phyloP scores from a whole-genome alignment of 2,888 invertebrate species.

The Agonum fuliginosum region DNA sequence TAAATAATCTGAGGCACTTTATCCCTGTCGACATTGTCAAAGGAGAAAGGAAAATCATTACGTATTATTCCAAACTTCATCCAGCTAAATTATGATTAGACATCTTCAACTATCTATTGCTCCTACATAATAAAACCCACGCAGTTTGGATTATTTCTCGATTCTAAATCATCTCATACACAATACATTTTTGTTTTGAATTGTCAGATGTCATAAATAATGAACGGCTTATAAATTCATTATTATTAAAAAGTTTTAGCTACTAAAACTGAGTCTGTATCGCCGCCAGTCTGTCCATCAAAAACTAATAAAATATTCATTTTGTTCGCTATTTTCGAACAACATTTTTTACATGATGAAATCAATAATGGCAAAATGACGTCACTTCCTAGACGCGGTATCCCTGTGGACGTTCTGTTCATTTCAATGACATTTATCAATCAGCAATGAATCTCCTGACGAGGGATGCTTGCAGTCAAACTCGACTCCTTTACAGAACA shows the following conservation, averaged over 20 bases:
- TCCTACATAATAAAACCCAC: too few species aligned
- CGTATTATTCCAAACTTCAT: not conserved
- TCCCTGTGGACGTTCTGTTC: slow-evolving; percentile 51
- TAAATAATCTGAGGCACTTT: slow-evolving; percentile 15
- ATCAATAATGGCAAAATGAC: slow-evolving; percentile 51
- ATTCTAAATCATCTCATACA: too few species aligned
- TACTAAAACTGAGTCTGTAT: too few species aligned
- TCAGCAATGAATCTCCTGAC: slow-evolving; percentile 24
- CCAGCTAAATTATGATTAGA: not conserved
- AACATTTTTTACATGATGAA: slow-evolving; percentile 44
- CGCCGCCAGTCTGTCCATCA: not conserved
- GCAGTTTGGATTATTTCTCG: too few species aligned
- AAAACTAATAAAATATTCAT: slow-evolving; percentile 48
- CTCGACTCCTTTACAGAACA: not conserved
- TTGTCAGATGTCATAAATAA: too few species aligned
- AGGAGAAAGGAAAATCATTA: slow-evolving; percentile 15
- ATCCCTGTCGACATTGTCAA: slow-evolving; percentile 7
- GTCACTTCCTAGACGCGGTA: slow-evolving; percentile 48
- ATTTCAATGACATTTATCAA: slow-evolving; percentile 57
- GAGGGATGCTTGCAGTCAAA: not conserved
- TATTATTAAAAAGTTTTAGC: too few species aligned
- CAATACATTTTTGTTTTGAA: too few species aligned
- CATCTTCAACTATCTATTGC: not conserved
- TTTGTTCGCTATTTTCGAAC: slow-evolving; percentile 42
- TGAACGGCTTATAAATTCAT: too few species aligned